Conservation (phyloP, 2,113 vertebrate species). For the Nycticebus coucang region DNA sequence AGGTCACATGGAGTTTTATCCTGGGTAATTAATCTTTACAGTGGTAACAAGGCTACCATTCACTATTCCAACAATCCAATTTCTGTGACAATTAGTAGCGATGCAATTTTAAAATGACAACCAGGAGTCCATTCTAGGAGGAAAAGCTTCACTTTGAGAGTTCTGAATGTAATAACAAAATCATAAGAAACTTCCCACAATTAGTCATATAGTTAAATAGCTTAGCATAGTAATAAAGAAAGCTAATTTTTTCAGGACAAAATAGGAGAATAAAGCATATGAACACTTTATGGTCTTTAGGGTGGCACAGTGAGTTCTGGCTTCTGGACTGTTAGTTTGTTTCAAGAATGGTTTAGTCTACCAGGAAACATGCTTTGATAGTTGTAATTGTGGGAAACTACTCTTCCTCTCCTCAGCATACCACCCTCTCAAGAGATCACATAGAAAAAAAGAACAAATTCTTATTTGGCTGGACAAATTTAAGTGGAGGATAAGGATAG, state of each 20-base stretch:
- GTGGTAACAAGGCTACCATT: neutral
- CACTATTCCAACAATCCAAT: neutral
- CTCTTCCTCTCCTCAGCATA: neutral
- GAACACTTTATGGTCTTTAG: neutral
- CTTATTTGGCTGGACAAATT: rapidly evolving
- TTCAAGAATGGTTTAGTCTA: neutral
- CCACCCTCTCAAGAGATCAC: neutral
- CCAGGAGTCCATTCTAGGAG: neutral
- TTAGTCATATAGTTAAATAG: neutral
- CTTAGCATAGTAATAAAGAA: neutral
- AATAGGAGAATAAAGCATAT: neutral
- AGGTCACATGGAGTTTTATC: neutral
- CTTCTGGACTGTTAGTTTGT: neutral
- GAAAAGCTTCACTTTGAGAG: neutral
- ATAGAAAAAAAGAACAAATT: neutral
- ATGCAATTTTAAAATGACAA: constrained; percentile 10
- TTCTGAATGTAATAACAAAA: neutral
- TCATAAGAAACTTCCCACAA: neutral
- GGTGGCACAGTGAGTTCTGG: neutral
- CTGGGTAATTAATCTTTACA: neutral
- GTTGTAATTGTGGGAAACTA: neutral
- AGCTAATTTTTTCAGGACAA: neutral
- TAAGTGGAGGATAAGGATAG: neutral
- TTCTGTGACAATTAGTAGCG: neutral
- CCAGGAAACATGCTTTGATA: neutral